These are phyloP conservation scores for Phymastichus coffea DNA, from an alignment of 1,140 invertebrate genomes.

Conservation along the genomic window DNA sequence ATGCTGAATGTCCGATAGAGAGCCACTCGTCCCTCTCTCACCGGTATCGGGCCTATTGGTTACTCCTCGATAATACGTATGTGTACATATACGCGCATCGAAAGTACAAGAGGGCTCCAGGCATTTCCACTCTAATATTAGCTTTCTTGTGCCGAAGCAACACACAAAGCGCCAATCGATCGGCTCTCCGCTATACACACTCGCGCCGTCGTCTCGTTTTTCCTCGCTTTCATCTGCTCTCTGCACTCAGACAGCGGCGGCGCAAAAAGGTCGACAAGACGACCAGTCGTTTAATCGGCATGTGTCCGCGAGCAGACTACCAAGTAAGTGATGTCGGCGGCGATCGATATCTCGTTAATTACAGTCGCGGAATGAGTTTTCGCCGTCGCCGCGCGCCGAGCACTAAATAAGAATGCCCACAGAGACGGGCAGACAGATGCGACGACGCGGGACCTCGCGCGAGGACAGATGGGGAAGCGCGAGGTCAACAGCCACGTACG, in stretches of 20 bases:
- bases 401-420: constrained; percentile 11
- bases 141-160: too few species aligned
- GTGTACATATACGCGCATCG: too few species aligned
- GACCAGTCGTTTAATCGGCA: constrained; percentile 20
- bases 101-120: too few species aligned
- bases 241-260: neutral
- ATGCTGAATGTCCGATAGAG: too few species aligned
- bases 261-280: neutral
- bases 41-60: too few species aligned
- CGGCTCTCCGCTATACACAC: neutral
- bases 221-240: neutral
- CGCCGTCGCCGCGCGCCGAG: constrained; percentile 2
- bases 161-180: neutral
- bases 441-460: too few species aligned
- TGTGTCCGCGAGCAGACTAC: neutral
- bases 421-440: neutral
- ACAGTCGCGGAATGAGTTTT: constrained; percentile 15
- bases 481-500: too few species aligned
- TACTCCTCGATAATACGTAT: too few species aligned
- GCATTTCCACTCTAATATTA: too few species aligned
- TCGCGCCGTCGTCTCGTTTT: neutral
- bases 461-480: too few species aligned
- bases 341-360: constrained; percentile 29
- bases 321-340: neutral
- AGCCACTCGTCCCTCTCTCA: too few species aligned